These are phyloP conservation scores for Neostethus bicornis DNA, from an alignment of 2,797 vertebrate species.

Conservation along the genomic window DNA sequence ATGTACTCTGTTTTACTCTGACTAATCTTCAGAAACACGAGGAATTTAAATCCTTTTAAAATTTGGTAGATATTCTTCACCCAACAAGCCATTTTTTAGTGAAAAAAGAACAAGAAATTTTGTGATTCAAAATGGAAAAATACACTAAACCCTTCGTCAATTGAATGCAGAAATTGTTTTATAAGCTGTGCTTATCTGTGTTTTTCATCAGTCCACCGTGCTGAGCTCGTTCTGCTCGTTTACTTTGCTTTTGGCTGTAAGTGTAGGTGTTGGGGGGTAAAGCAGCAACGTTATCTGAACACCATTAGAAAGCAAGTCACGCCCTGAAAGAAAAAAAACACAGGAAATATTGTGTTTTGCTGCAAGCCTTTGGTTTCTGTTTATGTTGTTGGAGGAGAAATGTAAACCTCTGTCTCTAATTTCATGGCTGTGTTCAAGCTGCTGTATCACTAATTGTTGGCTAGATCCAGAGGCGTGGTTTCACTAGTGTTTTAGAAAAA, in stretches of 20 bases:
- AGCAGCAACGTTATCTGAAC: constrained; percentile 1
- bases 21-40: constrained; percentile 15
- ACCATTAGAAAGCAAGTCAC: constrained; percentile 7
- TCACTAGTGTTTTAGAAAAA: too few species aligned
- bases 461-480: too few species aligned
- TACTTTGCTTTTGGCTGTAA: constrained; percentile 1
- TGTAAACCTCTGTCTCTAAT: too few species aligned
- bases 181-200: neutral
- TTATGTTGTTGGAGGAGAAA: too few species aligned
- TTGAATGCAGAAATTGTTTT: neutral
- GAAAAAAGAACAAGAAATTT: neutral
- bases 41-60: constrained; percentile 21
- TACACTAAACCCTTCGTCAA: neutral
- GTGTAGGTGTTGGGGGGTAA: constrained; percentile 10
- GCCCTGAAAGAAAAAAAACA: constrained; percentile 4
- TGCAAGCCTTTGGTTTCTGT: neutral
- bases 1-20: constrained; percentile 44
- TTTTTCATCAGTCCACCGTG: neutral
- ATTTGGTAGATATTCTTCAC: constrained; percentile 13
- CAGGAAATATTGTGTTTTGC: neutral
- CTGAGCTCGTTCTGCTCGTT: constrained; percentile 2
- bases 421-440: too few species aligned
- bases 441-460: too few species aligned
- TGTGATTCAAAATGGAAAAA: constrained; percentile 1
- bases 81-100: constrained; percentile 6